Conservation (phyloP, 2,797 vertebrate species). For the Tokudaia tokunoshimensis region DNA sequence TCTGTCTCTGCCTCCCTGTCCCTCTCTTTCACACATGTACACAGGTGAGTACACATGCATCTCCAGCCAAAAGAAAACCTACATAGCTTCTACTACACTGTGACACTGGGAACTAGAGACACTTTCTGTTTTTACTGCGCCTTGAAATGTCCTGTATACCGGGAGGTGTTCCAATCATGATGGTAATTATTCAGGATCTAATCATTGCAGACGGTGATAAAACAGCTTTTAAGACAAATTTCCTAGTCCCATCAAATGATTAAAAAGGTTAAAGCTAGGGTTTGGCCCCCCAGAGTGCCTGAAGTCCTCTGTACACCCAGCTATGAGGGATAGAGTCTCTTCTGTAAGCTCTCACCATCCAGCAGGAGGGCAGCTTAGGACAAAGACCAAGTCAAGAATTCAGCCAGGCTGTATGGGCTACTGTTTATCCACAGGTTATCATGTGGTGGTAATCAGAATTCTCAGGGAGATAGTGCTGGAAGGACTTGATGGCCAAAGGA, state of each 20-base stretch:
- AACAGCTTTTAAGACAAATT: background rate
- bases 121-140: conserved; percentile 67
- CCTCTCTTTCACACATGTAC: background rate
- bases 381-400: background rate
- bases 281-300: background rate
- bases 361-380: background rate
- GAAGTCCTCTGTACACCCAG: background rate
- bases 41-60: background rate
- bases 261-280: background rate
- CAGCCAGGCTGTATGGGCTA: background rate
- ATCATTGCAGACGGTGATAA: background rate
- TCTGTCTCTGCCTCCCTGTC: background rate
- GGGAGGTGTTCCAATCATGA: fast-evolving
- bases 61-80: conserved; percentile 43
- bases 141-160: background rate
- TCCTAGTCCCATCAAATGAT: background rate
- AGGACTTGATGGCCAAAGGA: background rate
- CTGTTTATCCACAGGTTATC: background rate
- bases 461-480: background rate
- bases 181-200: background rate
- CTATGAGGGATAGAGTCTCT: background rate
- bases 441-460: background rate
- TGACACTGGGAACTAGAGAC: conserved; percentile 70
- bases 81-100: conserved; percentile 55
- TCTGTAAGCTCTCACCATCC: background rate